A percentile compares a stretch with the other conserved stretches of the same genome.
phyloP scores from a whole-genome alignment of 2,888 invertebrate genomes.

The Merodon equestris region DNA sequence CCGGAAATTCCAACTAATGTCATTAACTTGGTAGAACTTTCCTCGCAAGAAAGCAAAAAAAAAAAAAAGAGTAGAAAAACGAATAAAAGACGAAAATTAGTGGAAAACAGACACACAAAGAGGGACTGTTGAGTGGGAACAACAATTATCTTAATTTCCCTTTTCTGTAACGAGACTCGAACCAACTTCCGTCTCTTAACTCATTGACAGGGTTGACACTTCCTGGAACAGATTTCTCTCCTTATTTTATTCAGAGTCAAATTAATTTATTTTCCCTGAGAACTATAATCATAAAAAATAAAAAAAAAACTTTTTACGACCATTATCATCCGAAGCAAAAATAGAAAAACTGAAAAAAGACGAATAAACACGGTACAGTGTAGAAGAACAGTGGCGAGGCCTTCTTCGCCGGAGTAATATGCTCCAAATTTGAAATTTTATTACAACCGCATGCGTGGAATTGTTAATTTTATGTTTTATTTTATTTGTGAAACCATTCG shows the following conservation, averaged over 20 bases:
- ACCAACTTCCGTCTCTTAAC: neutral
- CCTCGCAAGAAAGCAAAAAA: neutral
- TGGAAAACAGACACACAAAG: neutral
- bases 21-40: constrained; percentile 54
- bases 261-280: too few species aligned
- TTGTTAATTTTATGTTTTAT: constrained; percentile 40
- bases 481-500: constrained; percentile 46
- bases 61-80: neutral
- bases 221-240: constrained; percentile 1
- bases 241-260: neutral
- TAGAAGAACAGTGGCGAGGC: too few species aligned
- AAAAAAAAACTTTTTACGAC: too few species aligned
- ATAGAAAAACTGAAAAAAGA: too few species aligned
- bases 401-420: neutral
- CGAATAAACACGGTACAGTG: too few species aligned
- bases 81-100: neutral
- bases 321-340: too few species aligned
- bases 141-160: constrained; percentile 57
- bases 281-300: too few species aligned
- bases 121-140: neutral
- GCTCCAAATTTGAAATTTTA: constrained; percentile 56
- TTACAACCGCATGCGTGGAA: constrained; percentile 57
- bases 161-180: constrained; percentile 32
- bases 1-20: constrained; percentile 42
- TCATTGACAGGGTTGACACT: neutral